phyloP scores from a whole-genome alignment of 1,140 invertebrate species.

The Zaprionus tsacasi region DNA sequence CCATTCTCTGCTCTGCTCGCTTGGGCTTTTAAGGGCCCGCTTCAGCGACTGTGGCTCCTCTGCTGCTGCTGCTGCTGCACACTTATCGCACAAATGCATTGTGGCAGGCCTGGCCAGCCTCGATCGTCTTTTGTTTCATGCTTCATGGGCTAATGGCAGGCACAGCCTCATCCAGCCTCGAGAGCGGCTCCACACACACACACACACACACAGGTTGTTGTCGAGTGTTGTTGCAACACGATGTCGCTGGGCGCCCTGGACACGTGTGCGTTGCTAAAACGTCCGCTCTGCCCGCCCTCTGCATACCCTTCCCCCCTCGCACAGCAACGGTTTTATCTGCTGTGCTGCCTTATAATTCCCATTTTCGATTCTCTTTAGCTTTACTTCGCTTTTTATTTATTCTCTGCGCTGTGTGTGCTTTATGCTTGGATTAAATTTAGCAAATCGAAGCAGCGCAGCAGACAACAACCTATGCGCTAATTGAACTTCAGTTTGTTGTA shows the following conservation, averaged over 20 bases:
- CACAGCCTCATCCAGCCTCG: constrained; percentile 5
- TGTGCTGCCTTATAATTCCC: constrained; percentile 22
- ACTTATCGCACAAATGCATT: constrained; percentile 77
- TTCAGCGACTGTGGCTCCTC: constrained; percentile 6
- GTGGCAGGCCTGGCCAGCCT: constrained; percentile 49
- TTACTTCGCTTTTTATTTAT: constrained; percentile 2
- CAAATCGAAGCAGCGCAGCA: constrained; percentile 67
- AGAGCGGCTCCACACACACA: constrained; percentile 60
- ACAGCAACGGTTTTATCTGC: constrained; percentile 8
- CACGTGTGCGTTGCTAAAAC: constrained; percentile 82
- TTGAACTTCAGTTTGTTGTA: constrained; percentile 50
- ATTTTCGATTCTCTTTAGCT: constrained; percentile 31
- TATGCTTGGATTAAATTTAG: constrained; percentile 79
- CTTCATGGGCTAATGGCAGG: constrained; percentile 76
- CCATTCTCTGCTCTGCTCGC: neutral
- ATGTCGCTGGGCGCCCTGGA: constrained; percentile 64
- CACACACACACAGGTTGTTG: constrained; percentile 77
- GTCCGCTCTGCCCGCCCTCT: constrained; percentile 51
- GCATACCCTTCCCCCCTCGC: neutral
- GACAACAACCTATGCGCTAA: constrained; percentile 61
- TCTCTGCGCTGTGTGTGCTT: constrained; percentile 63
- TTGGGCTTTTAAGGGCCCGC: constrained; percentile 63
- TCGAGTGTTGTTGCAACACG: constrained; percentile 76
- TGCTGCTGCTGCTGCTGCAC: constrained; percentile 22
- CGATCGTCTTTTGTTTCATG: constrained; percentile 71